Percentiles rank a stretch among this genome's conserved stretches.
phyloP scores from a whole-genome alignment of 2,113 vertebrate species.

The Microtus pennsylvanicus region DNA sequence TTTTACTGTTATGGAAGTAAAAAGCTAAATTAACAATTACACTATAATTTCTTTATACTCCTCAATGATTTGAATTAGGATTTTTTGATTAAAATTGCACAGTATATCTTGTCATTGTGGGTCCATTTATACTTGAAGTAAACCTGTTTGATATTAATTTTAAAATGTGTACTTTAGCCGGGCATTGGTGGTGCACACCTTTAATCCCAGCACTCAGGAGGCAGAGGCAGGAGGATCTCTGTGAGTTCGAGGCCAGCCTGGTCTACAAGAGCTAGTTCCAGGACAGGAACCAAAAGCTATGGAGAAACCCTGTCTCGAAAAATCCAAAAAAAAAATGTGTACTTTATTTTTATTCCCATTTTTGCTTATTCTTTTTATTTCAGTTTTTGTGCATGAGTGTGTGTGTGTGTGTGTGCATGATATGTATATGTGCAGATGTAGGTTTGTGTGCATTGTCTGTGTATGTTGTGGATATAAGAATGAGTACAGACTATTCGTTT shows the following conservation, averaged over 20 bases:
- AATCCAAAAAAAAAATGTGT: background rate
- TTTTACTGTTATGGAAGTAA: background rate
- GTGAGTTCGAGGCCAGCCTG: too few relatives aligned
- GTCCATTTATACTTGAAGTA: conserved; percentile 13
- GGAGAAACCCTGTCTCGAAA: too few relatives aligned
- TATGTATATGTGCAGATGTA: background rate
- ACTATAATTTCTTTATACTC: background rate
- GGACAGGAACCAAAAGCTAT: too few relatives aligned
- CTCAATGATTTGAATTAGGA: background rate
- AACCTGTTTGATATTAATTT: conserved; percentile 17
- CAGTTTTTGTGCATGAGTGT: background rate
- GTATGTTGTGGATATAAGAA: background rate
- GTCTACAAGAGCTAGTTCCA: too few relatives aligned
- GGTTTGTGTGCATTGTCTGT: background rate
- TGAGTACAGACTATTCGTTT: background rate
- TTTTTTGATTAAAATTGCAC: background rate
- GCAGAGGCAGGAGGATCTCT: too few relatives aligned
- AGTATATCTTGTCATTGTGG: background rate
- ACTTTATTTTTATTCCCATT: conserved; percentile 13
- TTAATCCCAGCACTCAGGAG: too few relatives aligned
- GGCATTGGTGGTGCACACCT: too few relatives aligned
- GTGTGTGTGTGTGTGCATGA: background rate
- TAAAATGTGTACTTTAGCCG: background rate
- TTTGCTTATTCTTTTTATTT: conserved; percentile 17
- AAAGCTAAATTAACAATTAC: conserved; percentile 3